Evolutionary conservation across 2,888 invertebrate genomes (phyloP), one percentile per base, ranked within the genome.

Genomic region (Eupithecia centaureata): DNA sequence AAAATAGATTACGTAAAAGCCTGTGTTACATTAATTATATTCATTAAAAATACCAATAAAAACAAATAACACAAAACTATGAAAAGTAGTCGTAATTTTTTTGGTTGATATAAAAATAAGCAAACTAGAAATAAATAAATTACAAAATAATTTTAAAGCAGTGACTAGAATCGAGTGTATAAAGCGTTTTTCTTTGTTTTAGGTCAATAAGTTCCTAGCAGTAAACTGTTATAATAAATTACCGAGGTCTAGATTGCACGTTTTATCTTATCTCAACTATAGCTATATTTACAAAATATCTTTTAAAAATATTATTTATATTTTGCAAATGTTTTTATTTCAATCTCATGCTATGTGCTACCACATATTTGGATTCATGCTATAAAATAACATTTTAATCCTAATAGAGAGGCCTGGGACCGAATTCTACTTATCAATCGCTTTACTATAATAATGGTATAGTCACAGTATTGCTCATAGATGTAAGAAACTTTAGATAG

Each of bases 211-310:
- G 86, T 88, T 86, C 86, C 86, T 91, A 91, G 84, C 84, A 86
- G 79, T 87, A 84, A 85, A 77, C 78, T 83, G 82, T 79, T 78
- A 75, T 81, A 77, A 73, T 79, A 79, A 58, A 84, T 86, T 85
- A 90, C 76, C 83, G 84, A 91, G 76, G 78, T 86, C 90, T 91
- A 92, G 84, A 92, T 92, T 92, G 92, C 92, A 92, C 92, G 79
- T 91, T 89, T 87, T 72, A 82, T 73, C 74, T 77, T 81, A 65
- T 33, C 15, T 59, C 65, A 38, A 79, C 79, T 82, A 82, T 78
- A 75, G 73, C 88, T 91, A 92, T 92, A 92, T 92, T 87, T 92
- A 92, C 92, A 92, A 88, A 89, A 90, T 90, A 87, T 88, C 78
- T 84, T 90, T 92, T 90, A 86, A 89, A 90, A 90, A 90, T 90